Conservation (phyloP, 2,113 vertebrate genomes). For the Microtus richardsoni region DNA sequence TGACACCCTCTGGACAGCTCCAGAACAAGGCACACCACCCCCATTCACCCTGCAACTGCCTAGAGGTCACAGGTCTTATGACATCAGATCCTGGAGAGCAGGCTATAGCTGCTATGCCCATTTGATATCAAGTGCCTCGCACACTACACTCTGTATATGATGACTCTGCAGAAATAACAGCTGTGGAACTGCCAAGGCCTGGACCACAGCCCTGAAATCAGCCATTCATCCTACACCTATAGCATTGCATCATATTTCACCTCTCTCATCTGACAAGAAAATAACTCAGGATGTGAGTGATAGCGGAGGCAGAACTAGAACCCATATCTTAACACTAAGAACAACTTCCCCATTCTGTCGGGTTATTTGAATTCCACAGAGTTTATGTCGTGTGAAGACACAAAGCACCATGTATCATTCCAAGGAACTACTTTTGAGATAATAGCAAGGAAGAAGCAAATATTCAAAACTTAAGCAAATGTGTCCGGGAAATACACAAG, state of each 20-base stretch:
- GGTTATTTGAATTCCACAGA: background rate
- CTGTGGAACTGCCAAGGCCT: background rate
- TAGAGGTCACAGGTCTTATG: background rate
- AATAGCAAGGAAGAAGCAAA: background rate
- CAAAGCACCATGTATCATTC: background rate
- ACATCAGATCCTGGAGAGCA: background rate
- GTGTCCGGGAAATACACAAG: background rate
- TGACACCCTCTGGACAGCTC: background rate
- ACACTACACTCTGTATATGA: background rate
- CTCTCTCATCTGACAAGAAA: background rate
- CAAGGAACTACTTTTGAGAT: background rate
- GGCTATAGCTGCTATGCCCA: background rate
- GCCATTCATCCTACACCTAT: background rate
- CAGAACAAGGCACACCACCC: background rate
- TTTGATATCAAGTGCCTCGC: background rate
- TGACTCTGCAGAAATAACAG: background rate
- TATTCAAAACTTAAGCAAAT: background rate
- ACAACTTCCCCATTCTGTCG: background rate
- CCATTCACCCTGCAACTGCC: background rate
- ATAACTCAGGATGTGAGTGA: background rate
- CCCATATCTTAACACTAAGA: background rate
- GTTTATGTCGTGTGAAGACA: background rate
- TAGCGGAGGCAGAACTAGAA: background rate
- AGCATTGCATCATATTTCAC: background rate
- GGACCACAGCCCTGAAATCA: background rate